Evolutionary conservation across 2,888 invertebrate genomes (phyloP), one percentile per base, ranked within the genome.

Genomic region (Oscheius sp.): DNA sequence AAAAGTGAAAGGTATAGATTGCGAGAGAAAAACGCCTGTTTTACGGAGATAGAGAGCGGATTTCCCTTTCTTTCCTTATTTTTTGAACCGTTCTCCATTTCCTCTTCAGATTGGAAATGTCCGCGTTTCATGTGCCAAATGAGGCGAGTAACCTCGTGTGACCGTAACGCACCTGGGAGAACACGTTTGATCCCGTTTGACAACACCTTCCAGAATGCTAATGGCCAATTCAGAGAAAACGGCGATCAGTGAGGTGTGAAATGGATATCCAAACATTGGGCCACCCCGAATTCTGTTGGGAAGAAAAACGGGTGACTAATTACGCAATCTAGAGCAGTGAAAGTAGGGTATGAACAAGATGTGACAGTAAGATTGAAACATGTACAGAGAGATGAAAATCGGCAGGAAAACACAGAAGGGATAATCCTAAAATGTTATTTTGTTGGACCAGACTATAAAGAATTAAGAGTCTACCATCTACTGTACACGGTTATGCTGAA

Each of bases 131-230:
- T 16, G 49, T 61, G 66, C 25, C 64, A 49, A 66, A 66, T 66
- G 66, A 52, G 16, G 18, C 66, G 66, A 66, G 41, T 29, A 66
- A 29, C 66, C 52, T 18, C 49, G 41, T 18, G 63, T n/a, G 18
- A 43, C 43, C 61, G 23, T 13, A n/a, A 16, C 18, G 5, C 61
- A 61, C 41, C 63, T 63, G 63, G 63, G 21, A 18, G 45, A 63
- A 63, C 63, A 45, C 46, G 63, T 63, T 35, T 63, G n/a, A 45
- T 46, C 45, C 45, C 63, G 46, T 25, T 63, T 63, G 25, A 27
- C 18, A 66, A 66, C 52, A 35, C 6, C 52, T 52, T 52, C n/a
- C 52, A 52, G 61, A 66, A 66, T 66, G 66, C 66, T 52, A 66
- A 66, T 66, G 43, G 43, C 9, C 45, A 61, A 61, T 61, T 18